Evolutionary conservation across 2,797 vertebrate genomes (phyloP), one percentile per base, ranked within the genome.

Genomic region (Yasuhikotakia modesta): DNA sequence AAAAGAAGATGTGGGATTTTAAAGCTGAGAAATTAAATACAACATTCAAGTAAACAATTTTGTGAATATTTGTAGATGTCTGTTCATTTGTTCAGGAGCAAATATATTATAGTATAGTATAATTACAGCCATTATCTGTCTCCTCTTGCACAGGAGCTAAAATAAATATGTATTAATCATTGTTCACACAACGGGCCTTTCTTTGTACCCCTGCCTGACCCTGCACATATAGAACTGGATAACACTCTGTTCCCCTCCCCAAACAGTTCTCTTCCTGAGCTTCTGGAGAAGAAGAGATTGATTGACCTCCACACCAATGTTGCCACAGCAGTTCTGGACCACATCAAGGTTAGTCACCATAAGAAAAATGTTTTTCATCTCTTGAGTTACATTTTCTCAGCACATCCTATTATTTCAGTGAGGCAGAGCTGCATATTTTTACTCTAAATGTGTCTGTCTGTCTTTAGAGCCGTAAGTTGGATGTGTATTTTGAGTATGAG

Each of bases 221-320:
- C 63, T 13, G 11, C 4, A 32, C 16, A 1, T 69, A 39, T 74
- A 21, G 39, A 17, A 13, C 69, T 17, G 6, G 19, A 21, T 73
- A 83, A 81, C 76, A 71, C 6, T 58, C 4, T 66, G 63, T 57
- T 74, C 64, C 88, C 87, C 81, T 88, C 22, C 73, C 86, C 57
- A 75, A 80, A 70, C 82, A 99, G 97, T 90, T 98, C 97, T 87
- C 93, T 99, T 85, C 97, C 97, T 68, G 97, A 99, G 87, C 94
- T 99, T 79, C 90, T 99, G 86, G 97, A 98, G 91, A 99, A 99
- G 93, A 99, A 99, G 82, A 90, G 97, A 57, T 94, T 98, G 73
- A 98, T 99, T 72, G 97, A 99, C 91, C 95, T 99, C 63, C 97
- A 99, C 88, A 99, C 97, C 82, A 99, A 98, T 73, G 96, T 99